These are phyloP conservation scores for Hucho hucho DNA, from an alignment of 2,113 vertebrate species.

Conservation along the genomic window DNA sequence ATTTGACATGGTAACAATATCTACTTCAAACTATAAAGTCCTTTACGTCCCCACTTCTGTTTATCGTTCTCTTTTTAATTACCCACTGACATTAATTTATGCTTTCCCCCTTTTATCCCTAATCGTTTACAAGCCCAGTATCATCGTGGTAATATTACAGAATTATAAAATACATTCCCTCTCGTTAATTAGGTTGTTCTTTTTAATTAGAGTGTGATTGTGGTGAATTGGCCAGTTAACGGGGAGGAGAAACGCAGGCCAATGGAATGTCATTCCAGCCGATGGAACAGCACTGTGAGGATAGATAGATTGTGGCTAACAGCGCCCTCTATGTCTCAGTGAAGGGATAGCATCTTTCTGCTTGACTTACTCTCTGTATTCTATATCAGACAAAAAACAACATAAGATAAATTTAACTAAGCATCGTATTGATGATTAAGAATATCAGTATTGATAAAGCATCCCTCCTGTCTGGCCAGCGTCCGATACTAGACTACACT, in stretches of 20 bases:
- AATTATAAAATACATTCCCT: conserved; percentile 70
- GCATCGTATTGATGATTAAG: no score
- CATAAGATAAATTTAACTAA: no score
- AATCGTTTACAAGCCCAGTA: conserved; percentile 69
- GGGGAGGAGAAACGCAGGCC: conserved; percentile 50
- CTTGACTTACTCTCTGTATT: no score
- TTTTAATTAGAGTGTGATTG: conserved; percentile 76
- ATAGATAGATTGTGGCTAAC: conserved; percentile 51
- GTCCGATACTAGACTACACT: no score
- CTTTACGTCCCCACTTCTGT: conserved; percentile 60
- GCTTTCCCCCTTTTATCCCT: conserved; percentile 71
- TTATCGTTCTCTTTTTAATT: conserved; percentile 73
- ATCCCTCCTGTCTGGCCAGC: no score
- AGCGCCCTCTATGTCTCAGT: conserved; percentile 61
- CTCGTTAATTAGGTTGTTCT: conserved; percentile 76
- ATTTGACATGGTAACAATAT: conserved; percentile 72
- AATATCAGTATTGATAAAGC: no score
- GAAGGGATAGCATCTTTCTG: no score
- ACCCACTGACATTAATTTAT: conserved; percentile 70
- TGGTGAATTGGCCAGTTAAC: conserved; percentile 61
- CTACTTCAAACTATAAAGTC: conserved; percentile 73
- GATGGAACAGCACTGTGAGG: neutral
- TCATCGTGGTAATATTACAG: conserved; percentile 68
- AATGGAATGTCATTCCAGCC: conserved; percentile 26
- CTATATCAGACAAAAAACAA: no score